A percentile compares a stretch with the other conserved stretches of the same genome.
These are phyloP conservation scores for Palythoa grandiflora DNA, from an alignment of 92 coral and sea anemone genomes.

Conservation along the genomic window DNA sequence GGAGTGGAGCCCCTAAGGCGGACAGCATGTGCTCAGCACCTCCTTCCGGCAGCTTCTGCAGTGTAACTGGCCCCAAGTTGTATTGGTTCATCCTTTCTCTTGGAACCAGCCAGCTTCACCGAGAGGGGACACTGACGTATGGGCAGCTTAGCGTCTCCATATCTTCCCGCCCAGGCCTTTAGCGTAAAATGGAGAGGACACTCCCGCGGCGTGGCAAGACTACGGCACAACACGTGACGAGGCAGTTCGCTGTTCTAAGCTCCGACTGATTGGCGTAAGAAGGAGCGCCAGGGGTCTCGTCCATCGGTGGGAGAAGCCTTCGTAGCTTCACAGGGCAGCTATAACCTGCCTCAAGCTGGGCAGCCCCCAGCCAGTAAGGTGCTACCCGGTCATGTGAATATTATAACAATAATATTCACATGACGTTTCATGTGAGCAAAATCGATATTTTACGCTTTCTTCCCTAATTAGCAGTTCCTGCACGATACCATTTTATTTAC, in stretches of 20 bases:
- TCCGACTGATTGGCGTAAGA: constrained; percentile 19
- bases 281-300: constrained; percentile 32
- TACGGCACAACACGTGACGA: background rate
- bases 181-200: constrained; percentile 14
- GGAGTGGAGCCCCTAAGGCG: constrained; percentile 20
- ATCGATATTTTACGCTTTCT: too few species aligned
- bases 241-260: background rate
- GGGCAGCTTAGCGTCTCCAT: constrained; percentile 10
- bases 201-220: background rate
- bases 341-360: background rate
- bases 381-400: too few species aligned
- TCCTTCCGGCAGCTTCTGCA: background rate
- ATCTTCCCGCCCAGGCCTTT: constrained; percentile 16
- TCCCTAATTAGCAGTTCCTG: too few species aligned
- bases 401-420: too few species aligned
- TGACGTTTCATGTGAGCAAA: too few species aligned
- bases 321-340: too few species aligned
- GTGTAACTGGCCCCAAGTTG: background rate
- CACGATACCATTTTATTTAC: too few species aligned
- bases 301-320: background rate
- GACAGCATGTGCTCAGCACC: background rate
- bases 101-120: constrained; percentile 2
- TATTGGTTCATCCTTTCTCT: constrained; percentile 8
- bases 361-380: too few species aligned
- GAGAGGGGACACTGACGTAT: constrained; percentile 1